Evolutionary conservation across 2,113 vertebrate species (phyloP), one percentile per base, ranked within the genome.

Genomic region (Crotalus horridus): DNA sequence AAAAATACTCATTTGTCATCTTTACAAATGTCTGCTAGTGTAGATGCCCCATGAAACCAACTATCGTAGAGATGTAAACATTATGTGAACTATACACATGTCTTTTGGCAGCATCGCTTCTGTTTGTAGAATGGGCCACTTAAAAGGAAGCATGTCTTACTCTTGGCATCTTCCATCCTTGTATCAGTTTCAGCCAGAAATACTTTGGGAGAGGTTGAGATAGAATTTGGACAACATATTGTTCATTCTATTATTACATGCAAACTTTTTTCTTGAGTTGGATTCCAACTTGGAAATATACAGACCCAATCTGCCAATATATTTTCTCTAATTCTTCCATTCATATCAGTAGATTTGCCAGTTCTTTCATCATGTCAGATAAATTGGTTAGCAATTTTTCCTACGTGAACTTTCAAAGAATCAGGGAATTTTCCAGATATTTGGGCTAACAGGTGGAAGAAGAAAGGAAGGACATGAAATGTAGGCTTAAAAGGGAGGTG

Each of bases 361-460:
- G 24, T 26, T 10, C 23, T 46, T 4, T 24, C 85, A 12, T 4
- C 48, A 11, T n/a, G 33, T 74, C 64, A 15, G 61, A 69, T 33
- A 74, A 74, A 17, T 74, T 33, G 29, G n/a, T 74, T 74, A 17
- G 12, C 64, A 33, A 33, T 33, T 33, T 17, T n/a, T 17, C 29
- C 64, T 74, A 33, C 13, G 33, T 91, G 88, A 89, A 46, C 2
- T 23, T 81, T 9, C 29, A 92, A 74, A 91, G 20, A 1, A 0
- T 26, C 26, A 0, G 0, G 7, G 39, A 43, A 4, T 2, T 0
- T 3, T 54, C 53, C 3, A 61, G 17, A 12, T 56, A 53, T 20
- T 81, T 1, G 88, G 91, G 46, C 87, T 61, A 61, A 61, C 24
- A 61, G 58, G 24, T 26, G 3, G 58, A 26, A 61, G 5, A 26